Percentiles rank a stretch among this genome's conserved stretches.
Conservation (phyloP, 2,888 invertebrate genomes). For the Athetis lepigone region DNA sequence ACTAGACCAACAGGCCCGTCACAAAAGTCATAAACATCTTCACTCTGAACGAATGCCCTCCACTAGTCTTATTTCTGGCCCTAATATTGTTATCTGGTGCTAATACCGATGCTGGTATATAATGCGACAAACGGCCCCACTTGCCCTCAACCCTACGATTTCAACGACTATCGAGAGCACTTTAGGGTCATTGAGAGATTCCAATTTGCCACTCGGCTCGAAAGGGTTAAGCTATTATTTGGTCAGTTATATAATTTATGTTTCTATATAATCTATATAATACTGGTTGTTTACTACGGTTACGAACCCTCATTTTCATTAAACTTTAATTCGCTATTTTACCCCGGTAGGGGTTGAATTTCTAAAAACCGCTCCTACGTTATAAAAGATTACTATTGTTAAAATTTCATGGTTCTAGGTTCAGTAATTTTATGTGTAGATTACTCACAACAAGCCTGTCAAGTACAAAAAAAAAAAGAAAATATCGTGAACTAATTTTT, state of each 20-base stretch:
- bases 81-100: not conserved
- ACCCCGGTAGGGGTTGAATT: too few relatives aligned
- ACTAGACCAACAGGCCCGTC: too few relatives aligned
- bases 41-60: not conserved
- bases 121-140: slow-evolving; percentile 3
- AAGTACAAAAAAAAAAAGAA: too few relatives aligned
- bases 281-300: not conserved
- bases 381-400: too few relatives aligned
- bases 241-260: slow-evolving; percentile 12
- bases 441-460: too few relatives aligned
- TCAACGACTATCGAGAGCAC: slow-evolving; percentile 16
- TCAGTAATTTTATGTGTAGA: too few relatives aligned
- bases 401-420: too few relatives aligned
- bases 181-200: slow-evolving; percentile 10
- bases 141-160: slow-evolving; percentile 11
- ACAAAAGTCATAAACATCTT: not conserved
- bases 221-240: slow-evolving; percentile 24
- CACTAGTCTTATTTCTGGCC: not conserved
- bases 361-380: too few relatives aligned
- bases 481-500: too few relatives aligned
- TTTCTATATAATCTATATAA: not conserved
- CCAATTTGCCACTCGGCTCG: slow-evolving; percentile 29
- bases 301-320: too few relatives aligned
- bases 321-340: too few relatives aligned
- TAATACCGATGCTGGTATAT: not conserved